Percentiles rank a stretch among this genome's conserved stretches.
These are phyloP conservation scores for Hippocampus barbouri DNA, from an alignment of 2,113 vertebrate species.

Conservation along the genomic window DNA sequence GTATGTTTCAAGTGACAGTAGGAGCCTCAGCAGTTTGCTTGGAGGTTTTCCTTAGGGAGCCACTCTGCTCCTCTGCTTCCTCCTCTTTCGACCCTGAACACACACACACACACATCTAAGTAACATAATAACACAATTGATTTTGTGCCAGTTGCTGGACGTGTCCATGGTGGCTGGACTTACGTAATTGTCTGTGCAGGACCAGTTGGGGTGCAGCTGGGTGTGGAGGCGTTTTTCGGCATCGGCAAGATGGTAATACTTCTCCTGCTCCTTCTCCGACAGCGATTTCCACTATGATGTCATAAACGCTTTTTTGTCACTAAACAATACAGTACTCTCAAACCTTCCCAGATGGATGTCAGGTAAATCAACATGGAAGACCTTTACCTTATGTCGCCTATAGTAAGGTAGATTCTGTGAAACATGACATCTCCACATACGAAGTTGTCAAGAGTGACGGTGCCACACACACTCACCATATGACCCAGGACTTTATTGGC, in stretches of 20 bases:
- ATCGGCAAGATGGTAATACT: not conserved
- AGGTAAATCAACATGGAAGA: not conserved
- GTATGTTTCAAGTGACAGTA: not conserved
- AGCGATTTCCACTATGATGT: constrained; percentile 22
- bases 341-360: not conserved
- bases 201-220: constrained; percentile 1
- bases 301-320: not conserved
- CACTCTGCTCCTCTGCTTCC: not conserved
- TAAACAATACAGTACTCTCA: not conserved
- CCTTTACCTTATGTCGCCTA: not conserved
- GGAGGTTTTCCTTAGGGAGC: not conserved
- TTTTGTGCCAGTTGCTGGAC: not conserved
- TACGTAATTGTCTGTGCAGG: constrained; percentile 6
- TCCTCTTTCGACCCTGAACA: constrained; percentile 2
- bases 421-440: not conserved
- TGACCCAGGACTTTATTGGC: constrained; percentile 6
- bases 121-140: not conserved
- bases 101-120: not conserved
- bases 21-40: not conserved
- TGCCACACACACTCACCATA: constrained; percentile 8
- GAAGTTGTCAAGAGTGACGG: not conserved
- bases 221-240: not conserved
- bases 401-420: not conserved
- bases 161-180: not conserved
- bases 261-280: not conserved